Base-by-base conservation (phyloP, 2,888 invertebrate genomes). In the Pheosia tremula region DNA sequence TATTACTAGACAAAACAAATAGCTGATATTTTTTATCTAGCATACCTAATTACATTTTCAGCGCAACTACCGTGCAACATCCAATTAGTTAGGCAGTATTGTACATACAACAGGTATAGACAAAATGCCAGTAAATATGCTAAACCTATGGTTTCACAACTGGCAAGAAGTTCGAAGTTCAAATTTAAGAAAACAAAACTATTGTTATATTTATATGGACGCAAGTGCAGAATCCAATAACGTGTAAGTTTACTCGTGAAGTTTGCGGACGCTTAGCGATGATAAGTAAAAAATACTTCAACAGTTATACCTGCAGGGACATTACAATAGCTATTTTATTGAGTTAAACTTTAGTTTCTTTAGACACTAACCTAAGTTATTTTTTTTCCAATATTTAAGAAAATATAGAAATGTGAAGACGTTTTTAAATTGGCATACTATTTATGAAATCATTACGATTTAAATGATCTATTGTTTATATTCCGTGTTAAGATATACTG, bases 161-260 rank as follows among this genome's bases (percentile, higher is more conserved):
- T 11, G 55, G n/a, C 6, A 55, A 55, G 55, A 38, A 39, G 55
- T 55, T 39, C n/a, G 39, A 55, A 55, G 55, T 39, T 55, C 38
- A 45, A 69, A 56, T 69, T 67, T 69, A 74, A 74, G 62, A 67
- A 73, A 66, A 68, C 59, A 68, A 74, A 59, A 60, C 68, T 45
- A 61, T 66, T 53, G 56, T 71, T 58, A 60, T 71, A 72, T 65
- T 77, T 80, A 75, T 81, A 78, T 68, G 68, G 66, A 71, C 63
- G 69, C 66, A 71, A 84, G 82, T 82, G 82, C 80, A 79, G 74
- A 79, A 80, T 76, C 79, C 79, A 77, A 81, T 85, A 84, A 82
- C 74, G 77, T 85, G 84, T 85, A 82, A 85, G 69, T 79, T 80
- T 74, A 78, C 75, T 80, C 69, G 61, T 56, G 52, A 81, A 83